A percentile compares a stretch with the other conserved stretches of the same genome.
Conservation (phyloP, 1,140 invertebrate species). For the Cotesia typhae region DNA sequence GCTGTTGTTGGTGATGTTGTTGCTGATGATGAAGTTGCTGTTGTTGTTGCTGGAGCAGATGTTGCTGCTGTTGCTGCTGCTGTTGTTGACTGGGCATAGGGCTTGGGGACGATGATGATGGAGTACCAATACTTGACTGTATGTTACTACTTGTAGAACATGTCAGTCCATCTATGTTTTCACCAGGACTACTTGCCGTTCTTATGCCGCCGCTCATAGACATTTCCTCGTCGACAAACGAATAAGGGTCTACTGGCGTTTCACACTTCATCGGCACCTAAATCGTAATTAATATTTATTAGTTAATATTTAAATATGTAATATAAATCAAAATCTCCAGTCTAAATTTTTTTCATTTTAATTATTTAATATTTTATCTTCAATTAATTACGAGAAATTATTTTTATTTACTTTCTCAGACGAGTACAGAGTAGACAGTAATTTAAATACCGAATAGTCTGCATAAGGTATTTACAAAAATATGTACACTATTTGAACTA, state of each 20-base stretch:
- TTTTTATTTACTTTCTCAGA: background rate
- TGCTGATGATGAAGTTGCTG: constrained; percentile 35
- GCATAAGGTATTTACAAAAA: no score
- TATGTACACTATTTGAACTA: no score
- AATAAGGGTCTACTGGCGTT: constrained; percentile 78
- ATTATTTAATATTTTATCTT: background rate
- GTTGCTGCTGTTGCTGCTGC: constrained; percentile 37
- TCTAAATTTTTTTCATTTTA: background rate
- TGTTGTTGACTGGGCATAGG: constrained; percentile 43
- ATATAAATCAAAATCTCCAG: no score
- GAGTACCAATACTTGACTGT: constrained; percentile 54
- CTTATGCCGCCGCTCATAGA: constrained; percentile 61
- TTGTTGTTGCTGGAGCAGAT: constrained; percentile 12
- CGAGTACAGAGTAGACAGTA: no score
- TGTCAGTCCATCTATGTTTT: constrained; percentile 56
- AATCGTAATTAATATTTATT: constrained; percentile 35
- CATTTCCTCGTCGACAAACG: constrained; percentile 81
- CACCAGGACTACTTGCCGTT: constrained; percentile 59
- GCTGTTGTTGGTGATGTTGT: constrained; percentile 39
- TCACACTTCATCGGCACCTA: constrained; percentile 71
- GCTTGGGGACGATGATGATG: constrained; percentile 57
- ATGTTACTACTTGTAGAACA: constrained; percentile 49
- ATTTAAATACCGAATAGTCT: no score
- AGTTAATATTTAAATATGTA: no score
- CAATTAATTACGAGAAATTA: background rate